Percentiles rank a stretch among this genome's conserved stretches.
Evolutionary conservation across 2,888 invertebrate species (phyloP).

Genomic region (Incurvaria masculella): DNA sequence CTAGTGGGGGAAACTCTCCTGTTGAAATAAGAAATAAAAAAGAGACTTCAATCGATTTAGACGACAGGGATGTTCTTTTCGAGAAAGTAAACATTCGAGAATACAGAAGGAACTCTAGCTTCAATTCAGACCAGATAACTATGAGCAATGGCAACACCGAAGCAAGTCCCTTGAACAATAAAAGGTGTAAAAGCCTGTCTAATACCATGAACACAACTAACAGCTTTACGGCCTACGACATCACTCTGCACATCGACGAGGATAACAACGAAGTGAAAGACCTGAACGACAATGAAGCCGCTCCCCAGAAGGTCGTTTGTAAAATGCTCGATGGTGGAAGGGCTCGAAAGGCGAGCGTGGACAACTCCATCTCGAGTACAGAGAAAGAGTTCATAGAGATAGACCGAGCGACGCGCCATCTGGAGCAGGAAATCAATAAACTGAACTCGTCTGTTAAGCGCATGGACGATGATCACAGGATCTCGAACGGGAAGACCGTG

Average conservation of each 20-base stretch:
- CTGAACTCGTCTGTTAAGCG: slow-evolving; percentile 44
- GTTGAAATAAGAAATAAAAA: not conserved
- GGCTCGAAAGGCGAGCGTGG: slow-evolving; percentile 37
- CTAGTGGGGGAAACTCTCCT: not conserved
- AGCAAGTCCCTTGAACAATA: slow-evolving; percentile 35
- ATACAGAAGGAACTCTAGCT: slow-evolving; percentile 47
- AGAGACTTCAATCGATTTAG: slow-evolving; percentile 21
- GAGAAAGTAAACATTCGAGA: slow-evolving; percentile 40
- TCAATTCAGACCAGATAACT: slow-evolving; percentile 44
- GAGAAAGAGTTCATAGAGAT: slow-evolving; percentile 50
- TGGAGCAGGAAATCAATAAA: slow-evolving; percentile 47
- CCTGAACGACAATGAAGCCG: slow-evolving; percentile 21
- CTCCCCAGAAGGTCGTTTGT: slow-evolving; percentile 39
- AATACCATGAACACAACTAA: slow-evolving; percentile 29
- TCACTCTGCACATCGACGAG: slow-evolving; percentile 28
- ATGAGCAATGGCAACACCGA: slow-evolving; percentile 43
- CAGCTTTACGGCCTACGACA: slow-evolving; percentile 33
- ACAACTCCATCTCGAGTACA: slow-evolving; percentile 41
- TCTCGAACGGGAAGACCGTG: slow-evolving; percentile 33
- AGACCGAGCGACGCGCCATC: slow-evolving; percentile 41
- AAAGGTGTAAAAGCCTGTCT: slow-evolving; percentile 45
- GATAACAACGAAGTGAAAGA: not conserved
- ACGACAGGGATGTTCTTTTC: slow-evolving; percentile 32
- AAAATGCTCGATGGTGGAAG: slow-evolving; percentile 32
- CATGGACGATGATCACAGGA: slow-evolving; percentile 30